Conservation (phyloP, 2,113 vertebrate genomes). For the Hemicordylus capensis region DNA sequence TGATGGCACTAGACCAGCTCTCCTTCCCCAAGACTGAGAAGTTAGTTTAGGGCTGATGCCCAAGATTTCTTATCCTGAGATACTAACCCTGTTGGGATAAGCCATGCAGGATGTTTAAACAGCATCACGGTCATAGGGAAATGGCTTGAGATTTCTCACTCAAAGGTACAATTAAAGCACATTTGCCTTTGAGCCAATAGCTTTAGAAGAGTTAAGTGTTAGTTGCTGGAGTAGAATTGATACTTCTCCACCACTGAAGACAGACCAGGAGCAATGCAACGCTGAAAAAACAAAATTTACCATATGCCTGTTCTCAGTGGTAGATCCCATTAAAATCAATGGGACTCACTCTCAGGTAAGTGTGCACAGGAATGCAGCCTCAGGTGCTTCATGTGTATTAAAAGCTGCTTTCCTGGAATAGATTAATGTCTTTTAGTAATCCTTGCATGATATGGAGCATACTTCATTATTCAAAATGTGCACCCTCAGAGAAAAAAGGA, state of each 20-base stretch:
- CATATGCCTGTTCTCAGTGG: too few relatives aligned
- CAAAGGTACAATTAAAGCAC: neutral
- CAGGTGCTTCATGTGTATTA: constrained; percentile 19
- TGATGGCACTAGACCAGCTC: too few relatives aligned
- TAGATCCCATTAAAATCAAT: neutral
- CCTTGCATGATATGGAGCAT: constrained; percentile 27
- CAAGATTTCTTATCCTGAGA: neutral
- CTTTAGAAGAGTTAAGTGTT: too few relatives aligned
- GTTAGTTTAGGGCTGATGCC: neutral
- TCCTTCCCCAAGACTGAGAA: too few relatives aligned
- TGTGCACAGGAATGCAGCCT: neutral
- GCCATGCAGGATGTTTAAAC: neutral
- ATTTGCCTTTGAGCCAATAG: neutral
- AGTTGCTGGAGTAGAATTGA: neutral
- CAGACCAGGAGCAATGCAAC: too few relatives aligned
- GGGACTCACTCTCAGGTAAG: neutral
- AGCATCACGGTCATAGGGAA: neutral
- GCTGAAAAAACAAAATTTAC: neutral
- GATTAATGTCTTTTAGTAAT: neutral
- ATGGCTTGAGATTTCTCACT: neutral
- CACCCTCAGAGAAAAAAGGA: constrained; percentile 43
- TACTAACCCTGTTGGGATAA: neutral
- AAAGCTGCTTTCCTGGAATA: neutral
- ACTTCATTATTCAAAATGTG: constrained; percentile 56
- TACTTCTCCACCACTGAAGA: neutral